These are phyloP conservation scores for Sebastolobus alascanus DNA, from an alignment of 2,797 vertebrate genomes.

Conservation along the genomic window DNA sequence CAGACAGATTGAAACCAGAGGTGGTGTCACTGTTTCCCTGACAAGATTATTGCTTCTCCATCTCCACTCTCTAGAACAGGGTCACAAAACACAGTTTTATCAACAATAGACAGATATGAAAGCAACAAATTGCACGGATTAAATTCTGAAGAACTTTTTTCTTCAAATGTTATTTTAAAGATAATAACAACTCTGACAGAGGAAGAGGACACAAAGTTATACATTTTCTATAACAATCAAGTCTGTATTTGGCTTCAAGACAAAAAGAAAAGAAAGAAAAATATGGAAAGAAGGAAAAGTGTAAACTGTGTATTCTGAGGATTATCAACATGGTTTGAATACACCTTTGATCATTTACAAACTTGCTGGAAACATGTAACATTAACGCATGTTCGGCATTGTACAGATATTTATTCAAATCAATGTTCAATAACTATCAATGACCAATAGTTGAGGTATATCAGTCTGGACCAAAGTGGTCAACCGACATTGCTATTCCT, in stretches of 20 bases:
- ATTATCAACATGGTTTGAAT: not conserved
- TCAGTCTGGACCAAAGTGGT: not conserved
- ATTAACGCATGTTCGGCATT: not conserved
- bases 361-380: not conserved
- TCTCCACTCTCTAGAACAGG: not conserved
- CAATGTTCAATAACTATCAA: not conserved
- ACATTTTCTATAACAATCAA: not conserved
- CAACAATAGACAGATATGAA: not conserved
- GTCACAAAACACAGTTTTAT: not conserved
- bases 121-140: not conserved
- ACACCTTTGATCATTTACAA: not conserved
- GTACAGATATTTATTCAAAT: not conserved
- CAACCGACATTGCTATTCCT: not conserved
- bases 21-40: conserved; percentile 4
- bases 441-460: not conserved
- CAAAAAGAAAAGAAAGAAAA: not conserved
- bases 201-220: not conserved
- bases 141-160: not conserved
- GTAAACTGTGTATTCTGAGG: not conserved
- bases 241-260: not conserved
- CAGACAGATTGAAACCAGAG: conserved; percentile 33
- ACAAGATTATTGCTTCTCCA: conserved; percentile 1
- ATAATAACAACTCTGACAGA: not conserved
- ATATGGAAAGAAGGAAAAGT: not conserved
- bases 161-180: not conserved